These are phyloP conservation scores for Mesocricetus auratus DNA, from an alignment of 2,113 vertebrate genomes.

Conservation along the genomic window DNA sequence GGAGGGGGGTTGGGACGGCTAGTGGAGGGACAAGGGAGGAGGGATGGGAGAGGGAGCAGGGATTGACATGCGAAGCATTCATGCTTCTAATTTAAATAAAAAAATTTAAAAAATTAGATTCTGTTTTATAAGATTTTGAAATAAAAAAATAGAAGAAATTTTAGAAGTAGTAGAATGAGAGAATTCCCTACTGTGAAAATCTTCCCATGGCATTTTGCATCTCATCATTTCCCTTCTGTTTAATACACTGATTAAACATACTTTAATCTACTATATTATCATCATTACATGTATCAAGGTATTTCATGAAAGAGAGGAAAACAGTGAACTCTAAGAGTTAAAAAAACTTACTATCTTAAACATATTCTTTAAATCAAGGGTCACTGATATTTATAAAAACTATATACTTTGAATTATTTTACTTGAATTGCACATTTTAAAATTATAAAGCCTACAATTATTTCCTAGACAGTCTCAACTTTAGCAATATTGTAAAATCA, in stretches of 20 bases:
- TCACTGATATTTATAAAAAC: background rate
- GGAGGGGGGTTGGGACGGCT: too few relatives aligned
- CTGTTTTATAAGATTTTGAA: background rate
- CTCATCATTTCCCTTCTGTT: background rate
- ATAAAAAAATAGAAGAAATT: background rate
- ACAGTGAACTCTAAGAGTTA: background rate
- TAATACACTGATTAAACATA: slow-evolving; percentile 36
- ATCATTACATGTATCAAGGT: background rate
- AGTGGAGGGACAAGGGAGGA: too few relatives aligned
- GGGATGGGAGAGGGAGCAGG: too few relatives aligned
- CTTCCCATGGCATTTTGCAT: background rate
- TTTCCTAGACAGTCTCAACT: slow-evolving; percentile 33
- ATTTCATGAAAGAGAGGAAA: slow-evolving; percentile 32
- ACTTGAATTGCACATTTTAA: background rate
- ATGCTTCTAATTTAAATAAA: too few relatives aligned
- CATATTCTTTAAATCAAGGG: slow-evolving; percentile 31
- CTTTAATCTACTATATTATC: background rate
- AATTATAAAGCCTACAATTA: slow-evolving; percentile 17
- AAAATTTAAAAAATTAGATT: too few relatives aligned
- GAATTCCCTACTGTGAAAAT: background rate
- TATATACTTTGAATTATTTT: slow-evolving; percentile 19
- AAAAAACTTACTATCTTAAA: slow-evolving; percentile 43
- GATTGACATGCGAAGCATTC: too few relatives aligned
- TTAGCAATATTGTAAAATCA: slow-evolving; percentile 24
- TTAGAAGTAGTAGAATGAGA: background rate